Percentiles rank a stretch among this genome's conserved stretches.
Evolutionary conservation across 1,140 invertebrate species (phyloP).

Genomic region (Orchestia grillus): DNA sequence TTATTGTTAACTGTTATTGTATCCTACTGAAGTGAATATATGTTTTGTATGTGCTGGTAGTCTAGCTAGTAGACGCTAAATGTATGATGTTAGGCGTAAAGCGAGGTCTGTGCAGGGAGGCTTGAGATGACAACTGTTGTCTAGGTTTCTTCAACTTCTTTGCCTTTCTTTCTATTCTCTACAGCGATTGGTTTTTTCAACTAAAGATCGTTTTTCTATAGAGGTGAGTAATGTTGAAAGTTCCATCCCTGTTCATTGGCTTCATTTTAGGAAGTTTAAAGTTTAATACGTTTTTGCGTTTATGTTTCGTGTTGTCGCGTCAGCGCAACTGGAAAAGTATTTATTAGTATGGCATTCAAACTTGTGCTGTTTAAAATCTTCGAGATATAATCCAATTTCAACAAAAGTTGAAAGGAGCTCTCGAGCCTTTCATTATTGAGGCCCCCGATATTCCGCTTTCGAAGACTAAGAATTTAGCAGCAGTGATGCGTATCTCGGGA

Average conservation of each 20-base stretch:
- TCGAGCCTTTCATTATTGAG: not conserved
- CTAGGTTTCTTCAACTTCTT: not conserved
- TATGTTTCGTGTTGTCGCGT: not conserved
- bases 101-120: not conserved
- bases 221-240: not conserved
- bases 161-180: not conserved
- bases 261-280: not conserved
- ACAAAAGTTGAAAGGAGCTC: not conserved
- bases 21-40: constrained; percentile 40
- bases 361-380: not conserved
- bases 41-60: constrained; percentile 45
- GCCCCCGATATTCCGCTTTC: not conserved
- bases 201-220: not conserved
- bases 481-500: not conserved
- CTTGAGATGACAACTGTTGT: not conserved
- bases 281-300: not conserved
- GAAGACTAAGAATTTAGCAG: not conserved
- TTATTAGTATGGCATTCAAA: not conserved
- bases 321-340: not conserved
- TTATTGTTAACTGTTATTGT: constrained; percentile 56
- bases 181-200: not conserved
- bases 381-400: not conserved
- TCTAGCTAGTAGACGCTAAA: not conserved
- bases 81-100: not conserved
- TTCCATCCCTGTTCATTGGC: not conserved